A percentile compares a stretch with the other conserved stretches of the same genome.
These are phyloP conservation scores for Oreochromis mossambicus DNA, from an alignment of 2,797 vertebrate genomes.

Conservation along the genomic window DNA sequence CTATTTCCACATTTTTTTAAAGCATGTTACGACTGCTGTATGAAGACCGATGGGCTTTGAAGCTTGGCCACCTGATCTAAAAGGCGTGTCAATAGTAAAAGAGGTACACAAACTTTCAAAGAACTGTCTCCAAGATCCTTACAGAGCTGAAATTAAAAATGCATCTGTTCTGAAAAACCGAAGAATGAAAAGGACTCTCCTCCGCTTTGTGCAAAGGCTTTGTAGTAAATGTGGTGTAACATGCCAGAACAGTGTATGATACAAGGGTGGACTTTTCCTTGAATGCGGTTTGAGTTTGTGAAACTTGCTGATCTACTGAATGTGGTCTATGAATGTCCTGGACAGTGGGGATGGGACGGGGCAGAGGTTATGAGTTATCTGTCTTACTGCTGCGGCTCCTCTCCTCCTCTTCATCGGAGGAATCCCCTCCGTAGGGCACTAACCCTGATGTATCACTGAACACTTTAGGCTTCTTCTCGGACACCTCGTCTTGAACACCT, in stretches of 20 bases:
- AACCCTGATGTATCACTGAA: slow-evolving; percentile 63
- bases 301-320: neutral
- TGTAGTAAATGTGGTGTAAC: neutral
- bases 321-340: slow-evolving; percentile 22
- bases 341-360: slow-evolving; percentile 6
- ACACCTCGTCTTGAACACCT: slow-evolving; percentile 55
- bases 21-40: neutral
- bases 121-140: neutral
- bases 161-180: neutral
- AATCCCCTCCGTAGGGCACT: slow-evolving; percentile 79
- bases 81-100: neutral
- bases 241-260: neutral
- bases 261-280: slow-evolving; percentile 52
- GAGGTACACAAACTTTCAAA: neutral
- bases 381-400: slow-evolving; percentile 72
- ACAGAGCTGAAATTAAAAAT: neutral
- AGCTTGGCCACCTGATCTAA: neutral
- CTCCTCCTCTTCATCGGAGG: slow-evolving; percentile 81
- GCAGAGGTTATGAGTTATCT: slow-evolving; percentile 60
- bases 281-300: neutral
- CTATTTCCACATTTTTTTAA: neutral
- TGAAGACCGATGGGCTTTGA: neutral
- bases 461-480: slow-evolving; percentile 67
- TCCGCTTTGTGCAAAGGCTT: neutral
- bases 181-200: neutral